A percentile compares a stretch with the other conserved stretches of the same genome.
Conservation (phyloP, 2,888 invertebrate genomes). For the Digitonthophagus gazella region DNA sequence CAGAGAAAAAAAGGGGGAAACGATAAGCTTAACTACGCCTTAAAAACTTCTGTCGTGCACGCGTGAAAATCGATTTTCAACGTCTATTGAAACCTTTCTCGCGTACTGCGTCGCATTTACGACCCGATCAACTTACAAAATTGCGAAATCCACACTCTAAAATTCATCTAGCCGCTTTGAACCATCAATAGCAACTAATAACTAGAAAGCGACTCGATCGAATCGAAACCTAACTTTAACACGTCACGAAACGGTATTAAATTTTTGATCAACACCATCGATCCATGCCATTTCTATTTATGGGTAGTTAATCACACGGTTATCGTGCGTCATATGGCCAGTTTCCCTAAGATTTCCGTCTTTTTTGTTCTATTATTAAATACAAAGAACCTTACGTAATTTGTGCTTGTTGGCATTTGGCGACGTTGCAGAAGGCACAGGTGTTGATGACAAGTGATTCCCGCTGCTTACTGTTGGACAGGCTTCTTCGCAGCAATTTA, state of each 20-base stretch:
- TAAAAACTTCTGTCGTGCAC: background rate
- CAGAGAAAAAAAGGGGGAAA: constrained; percentile 8
- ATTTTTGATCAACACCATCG: background rate
- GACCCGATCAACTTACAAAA: background rate
- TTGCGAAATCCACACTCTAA: background rate
- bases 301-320: background rate
- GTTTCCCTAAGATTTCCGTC: background rate
- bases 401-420: constrained; percentile 33
- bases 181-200: background rate
- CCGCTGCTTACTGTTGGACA: constrained; percentile 50
- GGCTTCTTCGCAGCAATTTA: constrained; percentile 63
- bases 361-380: background rate
- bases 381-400: background rate
- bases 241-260: background rate
- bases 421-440: constrained; percentile 48
- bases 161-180: background rate
- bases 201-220: background rate
- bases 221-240: background rate
- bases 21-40: too few relatives aligned
- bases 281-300: background rate
- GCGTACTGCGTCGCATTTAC: background rate
- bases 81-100: background rate
- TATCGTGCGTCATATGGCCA: background rate
- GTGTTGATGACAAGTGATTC: constrained; percentile 47
- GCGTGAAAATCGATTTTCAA: background rate